Evolutionary conservation across 1,140 invertebrate species (phyloP).

Genomic region (Zaprionus inermis): DNA sequence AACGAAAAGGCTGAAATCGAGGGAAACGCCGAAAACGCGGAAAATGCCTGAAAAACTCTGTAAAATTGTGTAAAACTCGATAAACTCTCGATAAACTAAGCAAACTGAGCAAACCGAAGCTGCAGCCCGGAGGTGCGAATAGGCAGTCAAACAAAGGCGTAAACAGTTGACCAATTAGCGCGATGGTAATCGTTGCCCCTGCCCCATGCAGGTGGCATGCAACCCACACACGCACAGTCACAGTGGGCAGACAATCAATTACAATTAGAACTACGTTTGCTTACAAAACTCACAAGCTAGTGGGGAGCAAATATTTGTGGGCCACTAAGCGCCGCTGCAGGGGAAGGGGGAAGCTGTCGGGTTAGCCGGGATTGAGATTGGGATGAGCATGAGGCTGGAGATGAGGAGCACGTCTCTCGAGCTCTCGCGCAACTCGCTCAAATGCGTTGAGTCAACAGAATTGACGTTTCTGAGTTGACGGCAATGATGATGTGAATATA

Average conservation of each 20-base stretch:
- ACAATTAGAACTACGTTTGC: slow-evolving; percentile 49
- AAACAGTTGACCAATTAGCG: slow-evolving; percentile 74
- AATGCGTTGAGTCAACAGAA: slow-evolving; percentile 77
- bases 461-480: slow-evolving; percentile 77
- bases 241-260: slow-evolving; percentile 64
- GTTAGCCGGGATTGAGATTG: not conserved
- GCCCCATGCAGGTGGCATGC: slow-evolving; percentile 12
- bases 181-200: not conserved
- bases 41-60: not conserved
- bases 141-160: slow-evolving; percentile 68
- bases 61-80: not conserved
- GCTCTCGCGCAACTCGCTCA: slow-evolving; percentile 42
- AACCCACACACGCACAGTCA: slow-evolving; percentile 5
- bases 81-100: not conserved
- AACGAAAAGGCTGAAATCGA: not conserved
- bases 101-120: not conserved
- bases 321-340: slow-evolving; percentile 55
- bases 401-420: not conserved
- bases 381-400: not conserved
- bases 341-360: not conserved
- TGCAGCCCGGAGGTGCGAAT: slow-evolving; percentile 60
- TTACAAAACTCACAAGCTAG: slow-evolving; percentile 55
- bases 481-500: slow-evolving; percentile 47
- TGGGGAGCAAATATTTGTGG: slow-evolving; percentile 34
- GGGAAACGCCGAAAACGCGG: slow-evolving; percentile 9